Base-by-base conservation (phyloP, 1,140 invertebrate genomes). In the Vollenhovia emeryi region DNA sequence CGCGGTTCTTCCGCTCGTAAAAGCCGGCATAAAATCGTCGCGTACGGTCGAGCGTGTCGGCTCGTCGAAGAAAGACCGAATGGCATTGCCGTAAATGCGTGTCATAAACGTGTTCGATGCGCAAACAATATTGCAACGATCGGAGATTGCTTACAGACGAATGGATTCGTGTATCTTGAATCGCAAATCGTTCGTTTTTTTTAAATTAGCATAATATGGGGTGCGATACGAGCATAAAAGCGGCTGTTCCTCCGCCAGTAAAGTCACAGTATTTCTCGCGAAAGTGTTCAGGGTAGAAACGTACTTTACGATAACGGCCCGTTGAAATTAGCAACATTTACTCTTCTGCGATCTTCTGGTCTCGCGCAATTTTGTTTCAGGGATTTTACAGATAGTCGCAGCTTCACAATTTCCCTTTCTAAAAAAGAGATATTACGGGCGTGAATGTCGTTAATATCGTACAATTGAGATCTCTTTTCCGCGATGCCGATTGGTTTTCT, bases 21-120 rank as follows among this genome's bases (percentile, higher is more conserved):
- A 94, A 92, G 89, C 80, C 60, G 89, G 84, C 91, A 91, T 94
- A 94, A 94, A 94, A 93, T 93, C 91, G 92, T 93, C 92, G 91
- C 92, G 89, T 89, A 84, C 82, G 75, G 80, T 71, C 83, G 85
- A 88, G 88, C 18, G 75, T 84, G 87, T 89, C 79, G 36, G 78
- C 86, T 87, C 55, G 86, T 40, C 82, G 86, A 91, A 92, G 92
- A 93, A 93, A 92, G 92, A 89, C 82, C 90, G 75, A 87, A 88
- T 85, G 87, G 91, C 87, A 80, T 89, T 83, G 84, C 84, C 48
- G 83, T 93, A 93, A 93, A 92, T 89, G 87, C 89, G 80, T 90
- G 91, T 93, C 93, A 94, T 93, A 92, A 93, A 93, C 92, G 93
- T 90, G 92, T 93, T 93, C 89, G 90, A 93, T 94, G 91, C 90